Conservation (phyloP, 64 coral and sea anemone genomes). For the Pocillopora damicornis region DNA sequence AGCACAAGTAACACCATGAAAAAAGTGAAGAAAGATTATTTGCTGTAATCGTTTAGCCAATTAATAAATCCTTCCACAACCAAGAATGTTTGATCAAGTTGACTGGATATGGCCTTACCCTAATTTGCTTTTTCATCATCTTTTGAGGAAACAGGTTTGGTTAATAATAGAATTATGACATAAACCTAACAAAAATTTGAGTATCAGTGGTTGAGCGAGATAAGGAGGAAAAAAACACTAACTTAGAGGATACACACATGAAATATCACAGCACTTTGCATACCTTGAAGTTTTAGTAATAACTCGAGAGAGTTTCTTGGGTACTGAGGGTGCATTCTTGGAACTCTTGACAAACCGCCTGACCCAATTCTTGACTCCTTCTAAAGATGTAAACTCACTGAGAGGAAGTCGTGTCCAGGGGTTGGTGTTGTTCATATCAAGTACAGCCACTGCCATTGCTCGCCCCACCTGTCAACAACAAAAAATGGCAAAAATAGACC, state of each 20-base stretch:
- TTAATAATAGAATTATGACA: too few species aligned
- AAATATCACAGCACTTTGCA: background rate
- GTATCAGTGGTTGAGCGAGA: too few species aligned
- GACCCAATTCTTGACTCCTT: slow-evolving; percentile 95
- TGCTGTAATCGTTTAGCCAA: too few species aligned
- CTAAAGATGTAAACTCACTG: slow-evolving; percentile 79
- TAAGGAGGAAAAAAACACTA: background rate
- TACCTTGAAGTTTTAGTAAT: slow-evolving; percentile 80
- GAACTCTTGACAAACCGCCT: slow-evolving; percentile 81
- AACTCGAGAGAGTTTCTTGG: slow-evolving; percentile 65
- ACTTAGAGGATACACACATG: background rate
- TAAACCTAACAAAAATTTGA: too few species aligned
- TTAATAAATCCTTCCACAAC: too few species aligned
- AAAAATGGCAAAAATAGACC: background rate
- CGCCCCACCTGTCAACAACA: slow-evolving; percentile 75
- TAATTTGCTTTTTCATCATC: too few species aligned
- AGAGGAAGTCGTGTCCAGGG: slow-evolving; percentile 90
- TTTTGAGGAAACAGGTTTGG: too few species aligned
- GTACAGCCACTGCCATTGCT: slow-evolving; percentile 80
- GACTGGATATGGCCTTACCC: too few species aligned
- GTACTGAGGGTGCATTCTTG: slow-evolving; percentile 80
- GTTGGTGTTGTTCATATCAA: slow-evolving; percentile 94
- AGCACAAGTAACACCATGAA: too few species aligned
- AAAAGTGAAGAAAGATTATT: too few species aligned
- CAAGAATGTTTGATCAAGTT: too few species aligned